These are phyloP conservation scores for Dinomys branickii DNA, from an alignment of 2,113 vertebrate genomes.

Conservation along the genomic window DNA sequence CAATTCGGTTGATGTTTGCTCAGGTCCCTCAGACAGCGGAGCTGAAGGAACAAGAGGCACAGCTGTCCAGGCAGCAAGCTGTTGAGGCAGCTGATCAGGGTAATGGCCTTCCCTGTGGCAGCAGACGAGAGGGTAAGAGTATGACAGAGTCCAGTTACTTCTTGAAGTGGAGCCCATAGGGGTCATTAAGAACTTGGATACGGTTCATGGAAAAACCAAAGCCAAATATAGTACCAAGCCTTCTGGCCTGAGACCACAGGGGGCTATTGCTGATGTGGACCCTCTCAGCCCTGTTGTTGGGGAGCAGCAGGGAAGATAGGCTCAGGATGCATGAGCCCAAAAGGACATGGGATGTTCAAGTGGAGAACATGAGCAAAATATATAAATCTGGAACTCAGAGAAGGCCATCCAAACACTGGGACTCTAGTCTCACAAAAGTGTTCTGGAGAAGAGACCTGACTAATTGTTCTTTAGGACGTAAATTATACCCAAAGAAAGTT, in stretches of 20 bases:
- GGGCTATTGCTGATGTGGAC: too few relatives aligned
- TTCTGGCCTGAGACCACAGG: background rate
- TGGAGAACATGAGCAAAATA: background rate
- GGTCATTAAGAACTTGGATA: background rate
- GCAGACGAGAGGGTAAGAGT: background rate
- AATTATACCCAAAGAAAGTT: background rate
- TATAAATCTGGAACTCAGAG: background rate
- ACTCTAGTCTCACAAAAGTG: background rate
- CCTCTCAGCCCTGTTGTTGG: too few relatives aligned
- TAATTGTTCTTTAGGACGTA: background rate
- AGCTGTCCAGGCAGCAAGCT: background rate
- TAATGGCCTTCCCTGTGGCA: accelerated
- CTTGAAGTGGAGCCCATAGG: background rate
- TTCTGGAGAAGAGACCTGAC: background rate
- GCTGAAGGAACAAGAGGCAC: background rate
- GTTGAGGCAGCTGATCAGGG: background rate
- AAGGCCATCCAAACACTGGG: background rate
- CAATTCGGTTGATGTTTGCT: background rate
- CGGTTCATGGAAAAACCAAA: background rate
- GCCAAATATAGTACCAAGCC: background rate
- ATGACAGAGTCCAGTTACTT: background rate
- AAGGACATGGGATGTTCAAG: background rate
- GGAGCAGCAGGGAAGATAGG: background rate
- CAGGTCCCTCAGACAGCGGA: background rate
- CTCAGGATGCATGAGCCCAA: background rate